Evolutionary conservation across 1,140 invertebrate species (phyloP), one percentile per base, ranked within the genome.

Genomic region (Saccostrea cuccullata): DNA sequence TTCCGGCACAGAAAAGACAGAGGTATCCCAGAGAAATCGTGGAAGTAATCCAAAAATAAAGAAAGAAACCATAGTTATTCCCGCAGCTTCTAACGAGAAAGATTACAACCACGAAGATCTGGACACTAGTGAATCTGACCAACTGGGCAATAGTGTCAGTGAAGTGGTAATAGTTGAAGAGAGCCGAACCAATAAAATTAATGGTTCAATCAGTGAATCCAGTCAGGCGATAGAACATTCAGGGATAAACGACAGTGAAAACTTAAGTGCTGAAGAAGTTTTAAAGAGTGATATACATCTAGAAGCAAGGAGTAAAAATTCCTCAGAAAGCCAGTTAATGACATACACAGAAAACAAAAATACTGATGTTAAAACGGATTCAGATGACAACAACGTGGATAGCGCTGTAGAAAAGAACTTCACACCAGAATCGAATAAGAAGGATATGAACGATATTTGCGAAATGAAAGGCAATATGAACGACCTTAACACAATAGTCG

Each of bases 381-480:
- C 47, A 47, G 47, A 47, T 47, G 47, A 9, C 6, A 47, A 77
- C 26, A 6, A 64, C 3, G 58, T 64, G 26, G 70, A 77, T 6
- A 36, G 15, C 23, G 8, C 15, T 15, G 26, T 11, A 11, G 70
- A 77, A 26, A 30, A 30, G 23, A 36, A 77, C 13, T 26, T 30
- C 70, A 15, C 23, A 9, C 30, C 23, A 77, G 11, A 77, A 77
- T 30, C 60, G 26, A 64, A 36, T 36, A 36, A 36, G 30, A 36
- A 64, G n/a, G 70, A 77, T 5, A 36, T 15, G 70, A 26, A 77
- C 23, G 26, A 30, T 11, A 77, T 11, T 12, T 13, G 12, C 2
- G 70, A 77, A 77, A 77, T 77, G 70, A 77, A 77, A 17, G 30
- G 70, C 13, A 77, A 26, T 30, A 77, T 13, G 30, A 77, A 26